These are phyloP conservation scores for Drosophila setifemur DNA, from an alignment of 1,140 invertebrate genomes.

Conservation along the genomic window DNA sequence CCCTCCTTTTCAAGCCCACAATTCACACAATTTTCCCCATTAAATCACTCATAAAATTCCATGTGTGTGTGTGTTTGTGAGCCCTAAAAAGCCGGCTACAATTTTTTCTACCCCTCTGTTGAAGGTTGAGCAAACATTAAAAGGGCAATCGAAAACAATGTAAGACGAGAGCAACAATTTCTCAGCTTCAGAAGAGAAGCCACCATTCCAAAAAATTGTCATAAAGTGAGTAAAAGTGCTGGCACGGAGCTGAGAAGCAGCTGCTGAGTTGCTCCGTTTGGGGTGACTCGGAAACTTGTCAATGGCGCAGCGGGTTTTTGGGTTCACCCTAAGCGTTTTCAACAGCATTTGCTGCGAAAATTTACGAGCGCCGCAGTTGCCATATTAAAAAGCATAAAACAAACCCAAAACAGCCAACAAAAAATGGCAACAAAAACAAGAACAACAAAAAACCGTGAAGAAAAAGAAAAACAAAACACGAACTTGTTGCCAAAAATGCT, in stretches of 20 bases:
- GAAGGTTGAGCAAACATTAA: conserved; percentile 43
- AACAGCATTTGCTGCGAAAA: conserved; percentile 53
- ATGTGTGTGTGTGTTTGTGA: too few relatives aligned
- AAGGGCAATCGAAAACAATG: conserved; percentile 17
- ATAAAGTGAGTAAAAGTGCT: conserved; percentile 63
- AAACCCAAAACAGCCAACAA: conserved; percentile 16
- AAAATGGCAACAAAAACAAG: too few relatives aligned
- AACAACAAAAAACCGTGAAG: neutral
- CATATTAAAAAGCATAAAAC: conserved; percentile 75
- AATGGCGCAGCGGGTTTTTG: conserved; percentile 54
- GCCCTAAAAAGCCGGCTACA: neutral
- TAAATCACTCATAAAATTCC: conserved; percentile 21
- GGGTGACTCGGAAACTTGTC: conserved; percentile 60
- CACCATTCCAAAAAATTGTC: conserved; percentile 29
- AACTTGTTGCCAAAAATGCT: conserved; percentile 39
- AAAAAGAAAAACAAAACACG: conserved; percentile 19
- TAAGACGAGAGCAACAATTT: conserved; percentile 24
- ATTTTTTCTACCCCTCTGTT: conserved; percentile 20
- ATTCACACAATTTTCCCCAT: conserved; percentile 7
- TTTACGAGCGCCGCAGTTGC: conserved; percentile 68
- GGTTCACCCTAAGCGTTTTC: conserved; percentile 17
- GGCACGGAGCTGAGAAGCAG: conserved; percentile 34
- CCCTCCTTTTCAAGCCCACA: neutral
- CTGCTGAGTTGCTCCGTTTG: conserved; percentile 44
- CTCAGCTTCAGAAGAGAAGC: neutral